Percentiles rank a stretch among this genome's conserved stretches.
phyloP scores from a whole-genome alignment of 2,113 vertebrate genomes.

The Chauna torquata region DNA sequence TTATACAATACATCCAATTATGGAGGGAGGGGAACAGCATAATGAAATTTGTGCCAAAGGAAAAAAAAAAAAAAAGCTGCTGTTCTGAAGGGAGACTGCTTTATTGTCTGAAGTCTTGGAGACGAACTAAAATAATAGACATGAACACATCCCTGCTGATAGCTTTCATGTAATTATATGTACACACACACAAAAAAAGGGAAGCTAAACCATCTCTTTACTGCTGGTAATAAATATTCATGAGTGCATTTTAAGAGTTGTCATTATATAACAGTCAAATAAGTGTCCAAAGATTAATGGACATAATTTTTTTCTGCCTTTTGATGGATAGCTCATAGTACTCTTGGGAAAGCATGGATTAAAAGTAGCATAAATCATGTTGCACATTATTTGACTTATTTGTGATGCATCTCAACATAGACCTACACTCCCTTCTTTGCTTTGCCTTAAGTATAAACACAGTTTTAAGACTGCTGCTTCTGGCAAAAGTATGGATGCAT shows the following conservation, averaged over 20 bases:
- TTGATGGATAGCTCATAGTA: neutral
- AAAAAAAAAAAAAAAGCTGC: neutral
- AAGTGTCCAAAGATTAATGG: neutral
- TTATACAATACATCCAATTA: neutral
- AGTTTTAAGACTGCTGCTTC: neutral
- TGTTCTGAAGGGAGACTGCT: neutral
- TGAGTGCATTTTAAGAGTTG: neutral
- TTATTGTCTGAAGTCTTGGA: neutral
- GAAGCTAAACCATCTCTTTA: neutral
- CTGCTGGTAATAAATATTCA: neutral
- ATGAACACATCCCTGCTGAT: neutral
- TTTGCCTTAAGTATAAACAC: neutral
- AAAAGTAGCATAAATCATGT: neutral
- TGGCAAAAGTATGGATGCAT: neutral
- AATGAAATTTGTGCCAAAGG: neutral
- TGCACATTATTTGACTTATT: neutral
- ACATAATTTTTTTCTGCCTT: neutral
- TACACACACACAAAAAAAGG: neutral
- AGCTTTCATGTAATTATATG: neutral
- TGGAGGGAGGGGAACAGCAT: neutral
- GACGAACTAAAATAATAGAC: neutral
- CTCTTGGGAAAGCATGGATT: neutral
- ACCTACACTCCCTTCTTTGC: neutral
- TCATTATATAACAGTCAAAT: neutral
- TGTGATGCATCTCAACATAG: neutral